Conservation (phyloP, 1,140 invertebrate genomes). For the Andrena cerasifolii region DNA sequence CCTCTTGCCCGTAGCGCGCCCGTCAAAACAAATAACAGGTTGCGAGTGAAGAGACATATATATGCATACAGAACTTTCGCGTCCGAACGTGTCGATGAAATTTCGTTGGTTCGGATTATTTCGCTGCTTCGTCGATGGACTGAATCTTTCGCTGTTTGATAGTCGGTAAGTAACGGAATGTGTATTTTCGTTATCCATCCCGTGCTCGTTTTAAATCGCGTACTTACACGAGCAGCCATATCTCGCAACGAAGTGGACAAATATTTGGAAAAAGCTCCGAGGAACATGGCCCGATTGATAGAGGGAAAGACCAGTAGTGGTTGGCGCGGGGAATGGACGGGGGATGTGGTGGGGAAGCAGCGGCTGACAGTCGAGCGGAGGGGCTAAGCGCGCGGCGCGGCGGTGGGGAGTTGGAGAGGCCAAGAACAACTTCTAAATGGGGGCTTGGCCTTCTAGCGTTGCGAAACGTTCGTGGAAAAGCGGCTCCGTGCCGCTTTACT, state of each 20-base stretch:
- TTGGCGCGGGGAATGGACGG: not conserved
- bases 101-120: not conserved
- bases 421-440: constrained; percentile 70
- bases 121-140: too few species aligned
- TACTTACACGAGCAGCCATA: not conserved
- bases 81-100: too few species aligned
- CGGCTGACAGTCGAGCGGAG: not conserved
- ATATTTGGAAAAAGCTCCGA: constrained; percentile 34
- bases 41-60: too few species aligned
- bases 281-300: constrained; percentile 19
- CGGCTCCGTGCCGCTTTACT: constrained; percentile 76
- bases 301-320: constrained; percentile 17
- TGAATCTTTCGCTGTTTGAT: not conserved
- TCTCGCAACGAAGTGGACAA: not conserved
- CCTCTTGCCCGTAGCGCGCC: too few species aligned
- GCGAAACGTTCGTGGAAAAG: constrained; percentile 78
- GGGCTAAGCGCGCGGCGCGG: not conserved
- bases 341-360: constrained; percentile 8
- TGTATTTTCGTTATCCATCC: not conserved
- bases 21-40: too few species aligned
- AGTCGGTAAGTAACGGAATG: not conserved
- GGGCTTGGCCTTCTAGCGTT: constrained; percentile 75
- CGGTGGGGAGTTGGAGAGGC: constrained; percentile 37
- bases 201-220: not conserved
- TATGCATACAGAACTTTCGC: too few species aligned